Base-by-base conservation (phyloP, 2,888 invertebrate genomes). In the Hyles lineata region DNA sequence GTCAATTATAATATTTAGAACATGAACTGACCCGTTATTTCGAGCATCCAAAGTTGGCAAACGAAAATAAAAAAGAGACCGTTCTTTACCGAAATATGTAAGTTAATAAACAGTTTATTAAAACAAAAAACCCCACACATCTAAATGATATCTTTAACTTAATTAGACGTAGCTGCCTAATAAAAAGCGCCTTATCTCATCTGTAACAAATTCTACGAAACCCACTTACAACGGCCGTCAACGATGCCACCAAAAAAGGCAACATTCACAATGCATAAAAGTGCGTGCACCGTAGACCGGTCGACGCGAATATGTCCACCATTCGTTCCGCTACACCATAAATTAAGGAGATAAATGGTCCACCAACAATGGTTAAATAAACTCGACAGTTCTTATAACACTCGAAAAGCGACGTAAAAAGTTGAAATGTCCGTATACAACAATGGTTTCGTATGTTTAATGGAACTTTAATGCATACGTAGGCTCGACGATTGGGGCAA, bases 261-360 rank as follows among this genome's bases (percentile, higher is more conserved):
- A 69, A 9, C 43, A 52, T 61, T 82, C 80, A 89, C 88, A 90
- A 88, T 86, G 85, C 83, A 83, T 78, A 80, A 78, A 85, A 81
- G 85, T 80, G 82, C 83, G 78, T 82, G 79, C 84, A 76, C 81
- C 79, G 82, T 80, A 77, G 79, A 83, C 82, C 83, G 80, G 84
- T 81, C 84, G 85, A 85, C 85, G 87, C 90, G 89, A 92, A 91
- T 90, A 90, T 90, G 92, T 89, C 89, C 84, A 81, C 86, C 86
- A 92, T 92, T 93, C 87, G 91, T 88, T 85, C 88, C 90, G 90
- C 87, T 89, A 85, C 85, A 85, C 90, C 91, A 93, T 94, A 94
- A 94, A 94, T 94, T 91, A 89, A 87, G 87, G 89, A 93, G 93
- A 94, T 94, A 94, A 93, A 94, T 93, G 92, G 92, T 87, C 79